A percentile compares a stretch with the other conserved stretches of the same genome.
Conservation (phyloP, 1,140 invertebrate genomes). For the Laupala kohalensis region DNA sequence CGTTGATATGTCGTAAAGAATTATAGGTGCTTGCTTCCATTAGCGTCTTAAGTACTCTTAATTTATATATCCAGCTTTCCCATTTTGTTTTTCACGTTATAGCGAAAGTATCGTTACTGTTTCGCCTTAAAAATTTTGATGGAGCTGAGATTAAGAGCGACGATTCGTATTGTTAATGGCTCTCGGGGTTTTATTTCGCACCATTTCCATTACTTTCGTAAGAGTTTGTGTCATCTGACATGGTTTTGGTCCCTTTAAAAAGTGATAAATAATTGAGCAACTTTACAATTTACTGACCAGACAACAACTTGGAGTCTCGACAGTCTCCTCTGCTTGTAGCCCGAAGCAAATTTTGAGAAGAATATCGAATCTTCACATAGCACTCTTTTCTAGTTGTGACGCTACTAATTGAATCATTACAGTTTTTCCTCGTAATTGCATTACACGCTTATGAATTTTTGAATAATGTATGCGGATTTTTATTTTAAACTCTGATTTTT, state of each 20-base stretch:
- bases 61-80: background rate
- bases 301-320: no score
- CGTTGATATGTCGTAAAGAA: background rate
- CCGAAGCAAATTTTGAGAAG: no score
- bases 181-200: background rate
- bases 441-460: no score
- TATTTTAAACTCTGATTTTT: no score
- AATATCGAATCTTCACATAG: no score
- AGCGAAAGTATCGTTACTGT: background rate
- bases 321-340: no score
- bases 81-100: background rate
- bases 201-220: background rate
- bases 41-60: background rate
- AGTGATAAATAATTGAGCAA: background rate
- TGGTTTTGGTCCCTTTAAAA: background rate
- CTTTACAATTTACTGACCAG: background rate
- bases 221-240: no score
- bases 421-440: no score
- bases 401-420: no score
- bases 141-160: background rate
- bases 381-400: no score
- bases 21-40: background rate
- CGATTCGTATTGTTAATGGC: background rate
- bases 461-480: no score
- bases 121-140: background rate